Conservation (phyloP, 2,888 invertebrate genomes). For the Augiades crinisus region DNA sequence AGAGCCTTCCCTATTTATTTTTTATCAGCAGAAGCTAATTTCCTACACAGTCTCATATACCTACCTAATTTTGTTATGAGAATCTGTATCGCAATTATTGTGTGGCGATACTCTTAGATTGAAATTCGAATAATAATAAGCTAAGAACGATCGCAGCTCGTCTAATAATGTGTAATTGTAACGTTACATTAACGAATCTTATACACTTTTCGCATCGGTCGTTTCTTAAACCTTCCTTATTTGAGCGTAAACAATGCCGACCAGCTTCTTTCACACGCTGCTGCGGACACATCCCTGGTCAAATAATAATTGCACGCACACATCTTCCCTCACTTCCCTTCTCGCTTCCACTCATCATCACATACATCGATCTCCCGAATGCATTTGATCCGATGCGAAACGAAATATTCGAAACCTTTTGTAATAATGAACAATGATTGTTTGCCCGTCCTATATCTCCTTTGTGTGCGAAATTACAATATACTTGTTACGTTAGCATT, state of each 20-base stretch:
- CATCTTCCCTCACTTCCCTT: constrained; percentile 45
- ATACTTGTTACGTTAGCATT: constrained; percentile 77
- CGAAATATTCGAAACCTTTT: constrained; percentile 79
- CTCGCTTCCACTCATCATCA: constrained; percentile 61
- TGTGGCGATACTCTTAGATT: too few species aligned
- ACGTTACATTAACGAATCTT: constrained; percentile 62
- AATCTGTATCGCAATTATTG: too few species aligned
- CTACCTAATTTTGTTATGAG: too few species aligned
- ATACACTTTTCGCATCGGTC: constrained; percentile 51
- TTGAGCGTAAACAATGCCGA: constrained; percentile 78
- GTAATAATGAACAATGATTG: constrained; percentile 81
- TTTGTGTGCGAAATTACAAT: constrained; percentile 81
- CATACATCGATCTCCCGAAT: constrained; percentile 67
- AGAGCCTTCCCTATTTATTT: too few species aligned
- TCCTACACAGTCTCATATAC: too few species aligned
- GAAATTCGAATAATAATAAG: too few species aligned
- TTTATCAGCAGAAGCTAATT: too few species aligned
- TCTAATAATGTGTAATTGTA: constrained; percentile 65
- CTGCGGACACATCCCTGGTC: constrained; percentile 78
- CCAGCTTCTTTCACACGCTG: constrained; percentile 79
- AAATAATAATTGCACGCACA: constrained; percentile 79
- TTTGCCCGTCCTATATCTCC: constrained; percentile 78
- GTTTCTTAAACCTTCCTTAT: constrained; percentile 75
- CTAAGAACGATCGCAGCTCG: too few species aligned
- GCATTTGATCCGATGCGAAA: constrained; percentile 79